Base-by-base conservation (phyloP, 1,140 invertebrate species). In the Schlechtendalia chinensis region DNA sequence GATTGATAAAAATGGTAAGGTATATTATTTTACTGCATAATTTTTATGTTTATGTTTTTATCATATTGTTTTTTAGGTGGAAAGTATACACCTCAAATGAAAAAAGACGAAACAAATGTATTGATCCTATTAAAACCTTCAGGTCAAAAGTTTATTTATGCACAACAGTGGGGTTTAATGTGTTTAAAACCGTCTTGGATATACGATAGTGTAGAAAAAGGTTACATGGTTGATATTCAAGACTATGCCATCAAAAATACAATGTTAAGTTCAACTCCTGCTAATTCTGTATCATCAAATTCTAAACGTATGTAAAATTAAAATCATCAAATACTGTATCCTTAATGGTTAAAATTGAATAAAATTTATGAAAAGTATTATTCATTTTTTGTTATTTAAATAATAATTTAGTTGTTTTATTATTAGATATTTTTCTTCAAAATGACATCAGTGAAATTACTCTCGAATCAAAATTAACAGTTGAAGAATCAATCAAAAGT, bases 131-230 rank as follows among this genome's bases (percentile, higher is more conserved):
- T 86, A 61, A 86, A 87, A 59, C 85, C 91, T 4, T 88, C 89
- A 81, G 94, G 94, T 81, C 90, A 93, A 19, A 97, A 97, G 85
- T 91, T 92, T 84, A 91, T 91, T 83, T 92, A 90, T 83, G 95
- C 94, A 0, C 85, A 90, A 67, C 89, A 91, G 82, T 93, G 91
- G 86, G 89, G 90, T 81, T 92, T 94, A 83, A 89, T 90, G 50
- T 93, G 92, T 85, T 88, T 95, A 1, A 88, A 86, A 72, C 88
- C 90, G 0, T 86, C 91, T 19, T 97, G 95, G 95, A 86, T 97
- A 50, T 89, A 89, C 81, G 92, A 95, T 29, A 94, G 93, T 65
- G 87, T 93, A 0, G 86, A 89, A 61, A 88, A 89, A 45, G 93
- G 94, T 0, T 92, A 91, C 82, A 91, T 93, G 17, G 84, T 94